Base-by-base conservation (phyloP, 2,797 vertebrate species). In the Helostoma temminkii region DNA sequence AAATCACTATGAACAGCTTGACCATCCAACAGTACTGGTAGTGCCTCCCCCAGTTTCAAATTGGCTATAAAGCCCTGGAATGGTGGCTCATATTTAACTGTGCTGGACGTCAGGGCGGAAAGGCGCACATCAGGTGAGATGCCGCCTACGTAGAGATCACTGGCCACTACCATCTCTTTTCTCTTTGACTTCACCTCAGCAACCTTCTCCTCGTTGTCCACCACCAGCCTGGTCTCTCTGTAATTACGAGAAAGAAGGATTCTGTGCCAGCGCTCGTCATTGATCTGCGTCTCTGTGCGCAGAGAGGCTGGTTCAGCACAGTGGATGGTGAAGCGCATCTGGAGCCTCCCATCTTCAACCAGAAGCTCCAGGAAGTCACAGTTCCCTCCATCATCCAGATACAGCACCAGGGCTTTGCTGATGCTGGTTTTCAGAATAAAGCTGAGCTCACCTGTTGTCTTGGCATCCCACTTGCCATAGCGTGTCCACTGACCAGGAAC, bases 331-430 rank as follows among this genome's bases (percentile, higher is more conserved):
- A 97, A 98, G 73, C 95, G 96, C 69, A 98, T 83, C 32, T 96
- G 93, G 32, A 97, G 93, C 2, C 95, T 93, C 6, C 97, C 96
- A 0, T 95, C 96, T 5, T 88, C 87, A 11, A 99, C 86, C 59
- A 97, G 88, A 24, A 98, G 94, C 93, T 98, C 97, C 92, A 99
- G 78, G 89, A 98, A 99, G 91, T 98, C 97, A 1, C 97, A 99
- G 94, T 98, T 95, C 14, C 97, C 97, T 0, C 97, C 96, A 9
- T 99, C 97, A 6, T 98, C 97, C 73, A 97, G 84, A 83, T 98
- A 98, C 41, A 98, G 95, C 72, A 98, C 91, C 77, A 98, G 82
- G 0, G 96, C 95, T 74, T 95, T 95, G 46, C 94, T 95, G 79
- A 93, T 70, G 85, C 98, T 98, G 70, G 96, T 97, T 84, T 96